phyloP scores from a whole-genome alignment of 2,113 vertebrate species.

The Pygoscelis antarcticus region DNA sequence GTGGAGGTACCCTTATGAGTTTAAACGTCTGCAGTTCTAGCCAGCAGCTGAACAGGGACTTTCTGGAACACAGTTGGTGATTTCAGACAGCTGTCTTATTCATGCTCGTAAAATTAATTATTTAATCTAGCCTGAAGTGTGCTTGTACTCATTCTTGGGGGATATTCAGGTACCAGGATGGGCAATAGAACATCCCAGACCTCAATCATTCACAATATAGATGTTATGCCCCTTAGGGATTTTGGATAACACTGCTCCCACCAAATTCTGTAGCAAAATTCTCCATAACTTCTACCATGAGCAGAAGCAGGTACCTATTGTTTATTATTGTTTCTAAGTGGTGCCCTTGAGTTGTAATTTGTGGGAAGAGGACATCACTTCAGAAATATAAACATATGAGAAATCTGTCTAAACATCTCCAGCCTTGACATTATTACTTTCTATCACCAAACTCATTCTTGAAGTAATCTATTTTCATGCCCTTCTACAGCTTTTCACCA shows the following conservation, averaged over 20 bases:
- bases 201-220: background rate
- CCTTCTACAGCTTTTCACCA: background rate
- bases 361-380: background rate
- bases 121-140: background rate
- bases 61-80: background rate
- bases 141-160: background rate
- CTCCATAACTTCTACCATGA: background rate
- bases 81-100: background rate
- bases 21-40: background rate
- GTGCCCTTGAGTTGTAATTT: background rate
- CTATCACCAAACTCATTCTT: constrained; percentile 1
- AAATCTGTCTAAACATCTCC: background rate
- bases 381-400: constrained; percentile 6
- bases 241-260: background rate
- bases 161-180: background rate
- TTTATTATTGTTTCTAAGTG: background rate
- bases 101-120: background rate
- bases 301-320: background rate
- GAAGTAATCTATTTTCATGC: constrained; percentile 27
- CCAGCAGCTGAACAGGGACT: background rate
- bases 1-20: background rate
- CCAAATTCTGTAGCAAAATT: background rate
- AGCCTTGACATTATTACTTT: background rate
- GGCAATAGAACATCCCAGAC: background rate
- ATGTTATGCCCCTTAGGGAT: background rate